A percentile compares a stretch with the other conserved stretches of the same genome.
Conservation (phyloP, 2,888 invertebrate genomes). For the Morpho achilles region DNA sequence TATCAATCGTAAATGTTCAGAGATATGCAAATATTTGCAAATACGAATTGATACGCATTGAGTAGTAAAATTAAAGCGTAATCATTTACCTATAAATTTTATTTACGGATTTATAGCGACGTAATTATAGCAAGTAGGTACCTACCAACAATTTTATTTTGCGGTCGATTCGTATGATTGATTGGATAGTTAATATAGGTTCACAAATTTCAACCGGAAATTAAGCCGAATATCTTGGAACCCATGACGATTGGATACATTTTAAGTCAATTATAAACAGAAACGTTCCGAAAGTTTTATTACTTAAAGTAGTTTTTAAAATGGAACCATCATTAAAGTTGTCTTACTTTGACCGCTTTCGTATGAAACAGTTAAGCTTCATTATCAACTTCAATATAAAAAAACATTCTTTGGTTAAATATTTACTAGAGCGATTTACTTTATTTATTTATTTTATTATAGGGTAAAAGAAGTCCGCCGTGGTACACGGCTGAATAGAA, state of each 20-base stretch:
- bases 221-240: slow-evolving; percentile 22
- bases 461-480: too few relatives aligned
- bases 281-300: slow-evolving; percentile 1
- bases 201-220: slow-evolving; percentile 26
- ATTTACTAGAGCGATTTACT: too few relatives aligned
- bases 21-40: too few relatives aligned
- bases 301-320: neutral
- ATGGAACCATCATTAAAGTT: neutral
- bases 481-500: too few relatives aligned
- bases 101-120: slow-evolving; percentile 21
- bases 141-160: slow-evolving; percentile 10
- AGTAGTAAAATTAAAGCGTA: slow-evolving; percentile 15
- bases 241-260: slow-evolving; percentile 14
- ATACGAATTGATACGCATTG: neutral
- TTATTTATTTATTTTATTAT: too few relatives aligned
- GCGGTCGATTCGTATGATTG: slow-evolving; percentile 20
- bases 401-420: too few relatives aligned
- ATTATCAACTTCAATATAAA: too few relatives aligned
- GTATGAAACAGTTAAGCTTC: too few relatives aligned
- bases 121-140: slow-evolving; percentile 16
- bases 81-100: slow-evolving; percentile 21
- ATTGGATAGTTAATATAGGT: slow-evolving; percentile 21
- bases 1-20: too few relatives aligned
- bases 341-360: too few relatives aligned
- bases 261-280: slow-evolving; percentile 8